phyloP scores from a whole-genome alignment of 2,113 vertebrate species.

The Lophius piscatorius region DNA sequence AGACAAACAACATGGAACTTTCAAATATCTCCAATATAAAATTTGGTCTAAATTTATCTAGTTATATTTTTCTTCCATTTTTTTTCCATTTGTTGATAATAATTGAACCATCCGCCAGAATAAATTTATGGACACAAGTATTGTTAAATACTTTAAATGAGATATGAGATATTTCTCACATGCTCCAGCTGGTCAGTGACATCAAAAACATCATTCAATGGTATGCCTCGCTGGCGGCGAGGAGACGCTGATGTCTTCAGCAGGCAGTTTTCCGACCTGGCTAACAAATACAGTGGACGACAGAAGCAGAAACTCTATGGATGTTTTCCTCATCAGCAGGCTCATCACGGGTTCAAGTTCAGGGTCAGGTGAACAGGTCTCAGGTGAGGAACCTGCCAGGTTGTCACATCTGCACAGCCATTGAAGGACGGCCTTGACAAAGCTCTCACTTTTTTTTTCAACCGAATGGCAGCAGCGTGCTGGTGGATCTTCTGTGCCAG shows the following conservation, averaged over 20 bases:
- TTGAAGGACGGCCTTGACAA: constrained; percentile 27
- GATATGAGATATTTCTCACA: too few species aligned
- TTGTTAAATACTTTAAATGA: too few species aligned
- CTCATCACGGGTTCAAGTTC: constrained; percentile 8
- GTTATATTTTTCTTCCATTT: background rate
- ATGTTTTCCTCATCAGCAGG: constrained; percentile 15
- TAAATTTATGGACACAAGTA: too few species aligned
- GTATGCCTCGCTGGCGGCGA: background rate
- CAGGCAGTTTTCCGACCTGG: constrained; percentile 15
- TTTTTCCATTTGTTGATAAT: constrained; percentile 16
- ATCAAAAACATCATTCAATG: too few species aligned
- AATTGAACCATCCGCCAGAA: constrained; percentile 32
- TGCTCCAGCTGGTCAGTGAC: background rate
- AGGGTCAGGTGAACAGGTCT: constrained; percentile 31
- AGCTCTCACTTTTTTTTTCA: constrained; percentile 12
- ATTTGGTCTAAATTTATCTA: constrained; percentile 5
- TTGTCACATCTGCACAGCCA: constrained; percentile 45
- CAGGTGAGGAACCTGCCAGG: background rate
- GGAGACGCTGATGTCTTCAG: constrained; percentile 22
- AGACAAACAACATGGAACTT: constrained; percentile 13
- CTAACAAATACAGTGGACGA: constrained; percentile 2
- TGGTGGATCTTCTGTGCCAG: constrained; percentile 31
- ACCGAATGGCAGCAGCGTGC: constrained; percentile 31
- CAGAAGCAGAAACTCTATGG: constrained; percentile 11
- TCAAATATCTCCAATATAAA: constrained; percentile 1